Conservation (phyloP, 1,140 invertebrate species). For the Leptestheria dahalacensis region DNA sequence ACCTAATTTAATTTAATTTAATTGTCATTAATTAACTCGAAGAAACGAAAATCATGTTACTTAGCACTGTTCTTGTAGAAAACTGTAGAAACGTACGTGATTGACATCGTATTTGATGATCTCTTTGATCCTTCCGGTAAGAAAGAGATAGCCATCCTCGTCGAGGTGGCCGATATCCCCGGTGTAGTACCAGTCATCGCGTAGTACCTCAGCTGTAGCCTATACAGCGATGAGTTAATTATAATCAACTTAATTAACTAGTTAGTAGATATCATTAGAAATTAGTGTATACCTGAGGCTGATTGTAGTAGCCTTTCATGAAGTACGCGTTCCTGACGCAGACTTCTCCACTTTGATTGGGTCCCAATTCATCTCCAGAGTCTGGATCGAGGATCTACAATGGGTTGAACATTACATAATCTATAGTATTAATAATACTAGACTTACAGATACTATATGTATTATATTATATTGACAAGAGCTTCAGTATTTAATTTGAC, state of each 20-base stretch:
- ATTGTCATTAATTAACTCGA: background rate
- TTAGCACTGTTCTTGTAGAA: background rate
- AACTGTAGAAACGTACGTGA: slow-evolving; percentile 11
- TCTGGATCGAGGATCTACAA: slow-evolving; percentile 37
- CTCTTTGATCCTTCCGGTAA: slow-evolving; percentile 26
- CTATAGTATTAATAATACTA: too few relatives aligned
- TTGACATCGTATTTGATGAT: slow-evolving; percentile 23
- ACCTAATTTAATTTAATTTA: slow-evolving; percentile 41
- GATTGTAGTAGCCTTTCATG: slow-evolving; percentile 33
- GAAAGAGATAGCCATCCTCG: slow-evolving; percentile 22
- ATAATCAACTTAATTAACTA: too few relatives aligned
- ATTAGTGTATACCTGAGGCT: background rate
- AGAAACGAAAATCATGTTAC: too few relatives aligned
- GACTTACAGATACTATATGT: too few relatives aligned
- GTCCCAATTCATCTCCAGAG: slow-evolving; percentile 40
- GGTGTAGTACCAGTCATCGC: slow-evolving; percentile 26
- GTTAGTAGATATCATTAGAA: background rate
- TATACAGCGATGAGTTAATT: slow-evolving; percentile 27
- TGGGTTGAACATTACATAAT: background rate
- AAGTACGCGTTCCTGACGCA: slow-evolving; percentile 44
- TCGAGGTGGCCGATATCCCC: slow-evolving; percentile 26
- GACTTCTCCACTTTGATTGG: slow-evolving; percentile 46
- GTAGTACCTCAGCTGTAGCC: slow-evolving; percentile 32
- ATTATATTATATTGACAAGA: too few relatives aligned
- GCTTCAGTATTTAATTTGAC: too few relatives aligned